Evolutionary conservation across 2,888 invertebrate genomes (phyloP), one percentile per base, ranked within the genome.

Genomic region (Trachelus tabidus): DNA sequence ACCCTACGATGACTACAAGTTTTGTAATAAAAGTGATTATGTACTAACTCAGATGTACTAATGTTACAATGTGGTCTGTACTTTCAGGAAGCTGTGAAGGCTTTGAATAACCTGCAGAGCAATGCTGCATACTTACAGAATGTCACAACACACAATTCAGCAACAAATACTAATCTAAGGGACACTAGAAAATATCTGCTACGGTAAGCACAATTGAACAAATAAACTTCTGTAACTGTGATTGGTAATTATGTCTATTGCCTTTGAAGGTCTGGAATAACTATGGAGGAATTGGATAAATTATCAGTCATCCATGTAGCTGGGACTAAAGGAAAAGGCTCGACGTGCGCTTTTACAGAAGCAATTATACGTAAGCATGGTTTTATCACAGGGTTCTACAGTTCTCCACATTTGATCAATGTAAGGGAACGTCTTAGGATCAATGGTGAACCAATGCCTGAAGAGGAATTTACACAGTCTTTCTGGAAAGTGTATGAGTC

Each of bases 261-360:
- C 77, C 84, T 86, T 87, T 81, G 73, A 76, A 94, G 95, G 80
- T 94, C 94, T 68, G 97, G 96, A 33, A 89, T 97, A 3, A 91
- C 93, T 1, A 81, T 95, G 33, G 92, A 94, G 1, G 94, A 94
- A 81, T 90, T 98, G 77, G 95, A 97, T 85, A 92, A 93, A 77
- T 90, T 98, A 31, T 96, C 97, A 77, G 94, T 98, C 71, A 98
- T 99, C 87, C 99, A 99, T 93, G 95, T 99, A 11, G 95, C 98
- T 80, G 99, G 99, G 12, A 99, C 99, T 1, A 99, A 99, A 92
- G 99, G 99, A 76, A 99, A 99, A 94, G 97, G 97, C 34, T 98
- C 98, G 31, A 98, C 98, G 0, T 98, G 98, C 90, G 98, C 98
- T 0, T 95, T 97, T 91, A 95, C 96, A 83, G 99, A 99, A 91